Conservation (phyloP, 2,113 vertebrate genomes). For the Psammodynastes pulverulentus region DNA sequence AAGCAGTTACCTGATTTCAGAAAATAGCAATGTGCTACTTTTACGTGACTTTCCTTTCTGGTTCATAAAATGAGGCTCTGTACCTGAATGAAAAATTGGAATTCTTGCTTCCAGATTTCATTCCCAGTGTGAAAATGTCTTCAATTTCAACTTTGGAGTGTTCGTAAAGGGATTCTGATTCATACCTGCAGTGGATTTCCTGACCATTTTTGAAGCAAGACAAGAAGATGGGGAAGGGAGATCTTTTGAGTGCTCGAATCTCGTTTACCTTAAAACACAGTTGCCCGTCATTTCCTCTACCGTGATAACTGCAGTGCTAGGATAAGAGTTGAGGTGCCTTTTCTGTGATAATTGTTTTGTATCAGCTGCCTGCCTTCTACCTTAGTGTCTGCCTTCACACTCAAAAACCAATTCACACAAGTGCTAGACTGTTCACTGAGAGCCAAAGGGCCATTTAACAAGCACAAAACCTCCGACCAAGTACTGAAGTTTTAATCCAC, state of each 20-base stretch:
- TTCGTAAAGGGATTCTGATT: slow-evolving; percentile 5
- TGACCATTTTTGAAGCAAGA: not conserved
- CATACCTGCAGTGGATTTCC: not conserved
- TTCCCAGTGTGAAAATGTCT: slow-evolving; percentile 15
- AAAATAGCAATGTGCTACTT: not conserved
- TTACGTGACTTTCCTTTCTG: slow-evolving; percentile 4
- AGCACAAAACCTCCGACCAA: slow-evolving; percentile 53
- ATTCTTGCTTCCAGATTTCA: not conserved
- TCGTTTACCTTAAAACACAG: slow-evolving; percentile 33
- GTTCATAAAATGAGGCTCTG: not conserved
- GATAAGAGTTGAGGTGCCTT: slow-evolving; percentile 36
- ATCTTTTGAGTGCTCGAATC: slow-evolving; percentile 3
- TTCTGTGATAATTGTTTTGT: slow-evolving; percentile 59
- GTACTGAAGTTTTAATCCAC: slow-evolving; percentile 47
- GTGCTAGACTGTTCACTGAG: slow-evolving; percentile 35
- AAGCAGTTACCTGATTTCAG: not conserved
- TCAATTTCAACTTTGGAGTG: not conserved
- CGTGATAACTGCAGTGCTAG: slow-evolving; percentile 30
- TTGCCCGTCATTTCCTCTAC: slow-evolving; percentile 3
- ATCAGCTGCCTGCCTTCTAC: slow-evolving; percentile 44
- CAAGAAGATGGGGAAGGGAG: not conserved
- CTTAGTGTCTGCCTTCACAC: slow-evolving; percentile 58
- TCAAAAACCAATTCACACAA: slow-evolving; percentile 62
- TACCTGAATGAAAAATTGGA: not conserved
- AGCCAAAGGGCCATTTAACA: slow-evolving; percentile 44